Evolutionary conservation across 2,113 vertebrate species (phyloP).

Genomic region (Syngnathus scovelli): DNA sequence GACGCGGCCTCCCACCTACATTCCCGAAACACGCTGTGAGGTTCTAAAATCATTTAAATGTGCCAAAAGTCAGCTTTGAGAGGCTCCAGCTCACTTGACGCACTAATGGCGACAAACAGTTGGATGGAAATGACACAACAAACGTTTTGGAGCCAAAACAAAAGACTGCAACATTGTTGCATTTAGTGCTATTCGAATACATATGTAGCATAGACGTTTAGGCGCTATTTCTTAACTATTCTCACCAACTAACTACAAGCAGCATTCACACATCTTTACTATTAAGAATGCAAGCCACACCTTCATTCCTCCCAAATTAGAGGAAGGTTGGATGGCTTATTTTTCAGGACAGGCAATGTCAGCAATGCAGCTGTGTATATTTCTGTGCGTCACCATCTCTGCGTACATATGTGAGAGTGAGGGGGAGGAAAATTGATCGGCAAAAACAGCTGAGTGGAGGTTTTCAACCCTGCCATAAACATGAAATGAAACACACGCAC

Average conservation of each 20-base stretch:
- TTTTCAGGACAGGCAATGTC: slow-evolving; percentile 45
- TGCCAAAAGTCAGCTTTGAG: background rate
- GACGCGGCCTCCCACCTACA: no score
- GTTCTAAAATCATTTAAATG: no score
- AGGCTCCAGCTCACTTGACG: background rate
- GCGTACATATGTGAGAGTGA: slow-evolving; percentile 6
- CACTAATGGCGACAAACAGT: background rate
- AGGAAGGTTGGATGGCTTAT: slow-evolving; percentile 41
- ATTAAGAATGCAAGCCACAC: slow-evolving; percentile 54
- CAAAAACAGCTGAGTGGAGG: slow-evolving; percentile 47
- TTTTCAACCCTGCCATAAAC: slow-evolving; percentile 28
- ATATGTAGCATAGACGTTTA: slow-evolving; percentile 12
- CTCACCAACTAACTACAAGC: no score
- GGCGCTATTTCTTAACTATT: no score
- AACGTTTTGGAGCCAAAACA: background rate
- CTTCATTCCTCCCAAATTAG: slow-evolving; percentile 64
- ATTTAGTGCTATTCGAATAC: background rate
- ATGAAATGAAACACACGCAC: slow-evolving; percentile 23
- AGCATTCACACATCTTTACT: slow-evolving; percentile 40
- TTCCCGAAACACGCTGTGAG: no score
- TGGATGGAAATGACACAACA: background rate
- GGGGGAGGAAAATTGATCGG: slow-evolving; percentile 24
- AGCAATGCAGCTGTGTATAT: slow-evolving; percentile 25
- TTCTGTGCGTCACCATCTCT: no score
- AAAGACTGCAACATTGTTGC: background rate